Percentiles rank a stretch among this genome's conserved stretches.
phyloP scores from a whole-genome alignment of 2,113 vertebrate species.

The Peucedramus taeniatus region DNA sequence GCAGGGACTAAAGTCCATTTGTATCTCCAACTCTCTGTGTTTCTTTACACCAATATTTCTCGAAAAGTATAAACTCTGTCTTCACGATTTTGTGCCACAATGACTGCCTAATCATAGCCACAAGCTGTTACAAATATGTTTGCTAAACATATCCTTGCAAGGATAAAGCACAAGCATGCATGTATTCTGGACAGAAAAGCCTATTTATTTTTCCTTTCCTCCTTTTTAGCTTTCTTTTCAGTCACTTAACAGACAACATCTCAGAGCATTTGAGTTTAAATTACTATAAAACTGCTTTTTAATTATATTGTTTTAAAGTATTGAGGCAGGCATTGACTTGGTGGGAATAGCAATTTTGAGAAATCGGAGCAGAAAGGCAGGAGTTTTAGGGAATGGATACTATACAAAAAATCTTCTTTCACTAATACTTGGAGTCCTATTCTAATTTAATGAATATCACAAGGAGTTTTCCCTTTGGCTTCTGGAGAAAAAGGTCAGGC shows the following conservation, averaged over 20 bases:
- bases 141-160: background rate
- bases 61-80: background rate
- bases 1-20: background rate
- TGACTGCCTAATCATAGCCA: background rate
- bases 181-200: background rate
- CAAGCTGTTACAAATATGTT: background rate
- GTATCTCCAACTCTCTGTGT: background rate
- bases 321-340: background rate
- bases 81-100: background rate
- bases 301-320: background rate
- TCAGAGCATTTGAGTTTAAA: background rate
- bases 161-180: background rate
- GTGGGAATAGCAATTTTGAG: background rate
- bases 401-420: background rate
- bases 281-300: background rate
- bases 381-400: background rate
- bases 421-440: background rate
- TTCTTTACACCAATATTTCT: constrained; percentile 9
- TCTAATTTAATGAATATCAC: background rate
- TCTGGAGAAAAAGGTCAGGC: background rate
- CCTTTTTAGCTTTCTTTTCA: background rate
- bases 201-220: background rate
- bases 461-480: background rate
- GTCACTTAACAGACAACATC: background rate
- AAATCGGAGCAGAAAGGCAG: background rate